Evolutionary conservation across 1,140 invertebrate genomes (phyloP).

Genomic region (Rhynchophorus ferrugineus): DNA sequence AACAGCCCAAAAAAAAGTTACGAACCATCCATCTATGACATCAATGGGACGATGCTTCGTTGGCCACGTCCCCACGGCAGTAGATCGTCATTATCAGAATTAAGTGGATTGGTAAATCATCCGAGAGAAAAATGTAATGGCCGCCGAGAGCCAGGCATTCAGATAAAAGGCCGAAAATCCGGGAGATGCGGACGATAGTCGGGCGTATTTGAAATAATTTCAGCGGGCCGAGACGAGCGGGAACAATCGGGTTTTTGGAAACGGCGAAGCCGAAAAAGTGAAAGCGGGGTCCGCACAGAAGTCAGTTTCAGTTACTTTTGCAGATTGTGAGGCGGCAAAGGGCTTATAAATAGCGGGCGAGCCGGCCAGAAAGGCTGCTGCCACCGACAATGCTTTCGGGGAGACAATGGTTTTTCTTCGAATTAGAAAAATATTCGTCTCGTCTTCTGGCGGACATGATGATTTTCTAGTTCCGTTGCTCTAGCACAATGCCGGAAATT

Average conservation of each 20-base stretch:
- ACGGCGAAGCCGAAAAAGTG: background rate
- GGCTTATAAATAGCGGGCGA: too few species aligned
- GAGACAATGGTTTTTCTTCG: too few species aligned
- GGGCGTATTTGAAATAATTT: conserved; percentile 9
- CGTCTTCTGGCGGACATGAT: too few species aligned
- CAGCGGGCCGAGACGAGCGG: background rate
- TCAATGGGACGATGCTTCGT: conserved; percentile 12
- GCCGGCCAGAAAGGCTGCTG: too few species aligned
- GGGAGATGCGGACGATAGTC: conserved; percentile 13
- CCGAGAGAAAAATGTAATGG: conserved; percentile 21
- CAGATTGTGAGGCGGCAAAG: too few species aligned
- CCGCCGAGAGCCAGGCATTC: conserved; percentile 18
- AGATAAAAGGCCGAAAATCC: conserved; percentile 21
- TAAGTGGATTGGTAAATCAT: conserved; percentile 23
- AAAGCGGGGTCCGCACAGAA: background rate
- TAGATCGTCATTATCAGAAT: conserved; percentile 21
- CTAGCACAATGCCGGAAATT: too few species aligned
- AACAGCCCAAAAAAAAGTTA: conserved; percentile 6
- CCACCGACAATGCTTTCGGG: too few species aligned
- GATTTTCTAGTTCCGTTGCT: too few species aligned
- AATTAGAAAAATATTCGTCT: too few species aligned
- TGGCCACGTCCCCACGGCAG: conserved; percentile 13
- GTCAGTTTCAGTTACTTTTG: background rate
- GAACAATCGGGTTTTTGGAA: background rate
- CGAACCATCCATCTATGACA: conserved; percentile 15